These are phyloP conservation scores for Epirrhoe tristata DNA, from an alignment of 2,888 invertebrate genomes.

Conservation along the genomic window DNA sequence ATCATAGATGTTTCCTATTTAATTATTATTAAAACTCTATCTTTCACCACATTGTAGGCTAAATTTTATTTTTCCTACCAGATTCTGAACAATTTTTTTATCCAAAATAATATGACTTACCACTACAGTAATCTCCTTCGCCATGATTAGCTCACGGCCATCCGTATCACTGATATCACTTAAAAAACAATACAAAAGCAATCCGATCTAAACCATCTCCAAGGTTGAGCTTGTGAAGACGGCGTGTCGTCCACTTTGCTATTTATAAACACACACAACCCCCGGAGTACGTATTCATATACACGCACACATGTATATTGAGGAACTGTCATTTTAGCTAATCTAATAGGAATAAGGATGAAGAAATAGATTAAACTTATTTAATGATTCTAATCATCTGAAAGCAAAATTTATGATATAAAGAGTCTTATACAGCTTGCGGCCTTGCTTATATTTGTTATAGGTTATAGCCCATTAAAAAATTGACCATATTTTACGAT, in stretches of 20 bases:
- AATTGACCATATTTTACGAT: too few species aligned
- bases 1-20: too few species aligned
- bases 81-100: not conserved
- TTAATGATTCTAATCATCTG: too few species aligned
- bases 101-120: constrained; percentile 50
- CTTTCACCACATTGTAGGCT: too few species aligned
- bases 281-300: constrained; percentile 42
- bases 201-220: constrained; percentile 70
- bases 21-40: too few species aligned
- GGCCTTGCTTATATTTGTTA: too few species aligned
- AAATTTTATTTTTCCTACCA: too few species aligned
- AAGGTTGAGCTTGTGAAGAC: constrained; percentile 78
- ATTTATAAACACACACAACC: constrained; percentile 79
- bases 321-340: constrained; percentile 26
- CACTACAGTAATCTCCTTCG: constrained; percentile 64
- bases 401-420: too few species aligned
- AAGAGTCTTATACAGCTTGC: too few species aligned
- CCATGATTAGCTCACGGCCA: constrained; percentile 62
- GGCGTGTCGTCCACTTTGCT: constrained; percentile 69
- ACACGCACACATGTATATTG: constrained; percentile 26
- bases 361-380: constrained; percentile 19
- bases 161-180: constrained; percentile 46
- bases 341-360: constrained; percentile 40
- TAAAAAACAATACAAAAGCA: constrained; percentile 45
- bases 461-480: too few species aligned